A percentile compares a stretch with the other conserved stretches of the same genome.
These are phyloP conservation scores for Ptychodera flava DNA, from an alignment of 35 echinoderm and acorn worm genomes.

Conservation along the genomic window DNA sequence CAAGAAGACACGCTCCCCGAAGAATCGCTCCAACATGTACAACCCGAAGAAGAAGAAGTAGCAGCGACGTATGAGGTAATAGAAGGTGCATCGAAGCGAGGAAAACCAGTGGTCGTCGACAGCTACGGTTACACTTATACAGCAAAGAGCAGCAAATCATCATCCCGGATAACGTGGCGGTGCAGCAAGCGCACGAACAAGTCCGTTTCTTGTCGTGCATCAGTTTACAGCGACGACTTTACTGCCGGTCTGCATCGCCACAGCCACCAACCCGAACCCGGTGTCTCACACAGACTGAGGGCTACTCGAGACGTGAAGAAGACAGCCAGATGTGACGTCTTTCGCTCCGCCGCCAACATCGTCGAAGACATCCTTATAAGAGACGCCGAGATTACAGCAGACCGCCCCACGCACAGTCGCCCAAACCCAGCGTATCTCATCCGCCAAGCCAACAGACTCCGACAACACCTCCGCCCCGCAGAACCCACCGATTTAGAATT, in stretches of 20 bases:
- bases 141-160: background rate
- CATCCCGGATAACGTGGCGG: background rate
- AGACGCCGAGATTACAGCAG: background rate
- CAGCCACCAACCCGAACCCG: background rate
- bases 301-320: background rate
- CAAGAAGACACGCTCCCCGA: no score
- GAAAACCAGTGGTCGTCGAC: background rate
- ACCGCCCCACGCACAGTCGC: background rate
- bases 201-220: background rate
- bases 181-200: background rate
- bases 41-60: no score
- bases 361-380: background rate
- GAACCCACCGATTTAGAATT: constrained; percentile 5
- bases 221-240: background rate
- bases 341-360: background rate
- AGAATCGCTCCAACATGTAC: no score
- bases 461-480: background rate
- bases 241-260: background rate
- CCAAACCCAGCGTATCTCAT: background rate
- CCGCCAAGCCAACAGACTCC: constrained; percentile 5
- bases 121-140: background rate
- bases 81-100: background rate
- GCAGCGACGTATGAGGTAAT: background rate
- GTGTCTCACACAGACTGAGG: background rate
- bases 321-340: background rate